Evolutionary conservation across 2,797 vertebrate genomes (phyloP), one percentile per base, ranked within the genome.

Genomic region (Arctocebus calabarensis): DNA sequence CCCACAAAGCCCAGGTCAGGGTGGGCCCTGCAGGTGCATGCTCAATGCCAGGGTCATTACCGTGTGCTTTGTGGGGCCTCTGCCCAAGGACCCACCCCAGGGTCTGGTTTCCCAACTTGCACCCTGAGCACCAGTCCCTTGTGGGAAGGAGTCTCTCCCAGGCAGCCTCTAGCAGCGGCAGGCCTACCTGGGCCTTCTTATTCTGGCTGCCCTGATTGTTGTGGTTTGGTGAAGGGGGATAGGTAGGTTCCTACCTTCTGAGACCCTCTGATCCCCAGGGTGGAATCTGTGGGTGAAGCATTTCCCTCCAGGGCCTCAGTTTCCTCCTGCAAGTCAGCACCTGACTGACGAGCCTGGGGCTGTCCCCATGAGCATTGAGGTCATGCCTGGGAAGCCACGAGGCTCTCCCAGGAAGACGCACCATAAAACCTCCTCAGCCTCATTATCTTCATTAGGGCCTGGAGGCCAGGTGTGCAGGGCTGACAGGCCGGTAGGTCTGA

Each of bases 281-380:
- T 1, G 2, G 14, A n/a, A 19, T 40, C 92, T 57, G 16, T 20
- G 0, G 25, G 40, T 16, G 73, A 64, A 22, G 48, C n/a, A 55
- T 61, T 48, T 45, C 79, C 22, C 84, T 90, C 66, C 52, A 37
- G 40, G 75, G 68, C 93, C 93, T 96, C 88, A 37, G 87, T 62
- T 94, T 78, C 77, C 55, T 84, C 17, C 79, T 52, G 27, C 20
- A 3, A 17, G 66, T 25, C 3, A 23, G 27, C 20, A 40, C 57
- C 52, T 1, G 32, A n/a, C 84, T 27, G 40, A 59, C 23, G 4
- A 0, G 1, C 78, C 77, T 8, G 16, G 25, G 85, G 66, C 84
- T 4, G 0, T 70, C 66, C 59, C 37, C 3, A 0, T 40, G 77
- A 87, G 82, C 77, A 16, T 59, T 82, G 84, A 88, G 78, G 86